A percentile compares a stretch with the other conserved stretches of the same genome.
Conservation (phyloP, 2,113 vertebrate genomes). For the Siniperca chuatsi region DNA sequence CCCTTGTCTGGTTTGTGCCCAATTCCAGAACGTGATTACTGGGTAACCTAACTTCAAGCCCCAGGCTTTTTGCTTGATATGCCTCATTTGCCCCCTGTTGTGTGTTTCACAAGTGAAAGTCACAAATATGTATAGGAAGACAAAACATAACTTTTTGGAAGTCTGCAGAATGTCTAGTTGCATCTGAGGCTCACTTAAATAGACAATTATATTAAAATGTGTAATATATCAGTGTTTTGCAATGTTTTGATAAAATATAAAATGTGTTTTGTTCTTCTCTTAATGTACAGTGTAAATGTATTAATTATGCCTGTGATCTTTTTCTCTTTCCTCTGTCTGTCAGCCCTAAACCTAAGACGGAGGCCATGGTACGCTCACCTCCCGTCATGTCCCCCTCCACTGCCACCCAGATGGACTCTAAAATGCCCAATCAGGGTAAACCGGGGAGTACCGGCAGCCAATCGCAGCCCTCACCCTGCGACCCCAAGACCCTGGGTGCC, state of each 20-base stretch:
- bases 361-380: slow-evolving; percentile 99
- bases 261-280: not conserved
- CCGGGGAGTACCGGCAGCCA: slow-evolving; percentile 96
- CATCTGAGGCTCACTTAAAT: not conserved
- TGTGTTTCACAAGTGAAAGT: slow-evolving; percentile 27
- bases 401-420: slow-evolving; percentile 98
- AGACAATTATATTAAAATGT: not conserved
- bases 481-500: slow-evolving; percentile 88
- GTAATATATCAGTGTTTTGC: not conserved
- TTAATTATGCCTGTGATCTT: not conserved
- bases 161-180: not conserved
- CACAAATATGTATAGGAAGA: not conserved
- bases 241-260: not conserved
- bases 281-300: not conserved
- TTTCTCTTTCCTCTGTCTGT: slow-evolving; percentile 67
- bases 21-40: slow-evolving; percentile 32
- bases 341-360: slow-evolving; percentile 99
- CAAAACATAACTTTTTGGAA: not conserved
- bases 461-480: slow-evolving; percentile 97
- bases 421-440: slow-evolving; percentile 99
- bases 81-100: slow-evolving; percentile 14
- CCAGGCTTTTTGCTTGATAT: slow-evolving; percentile 34
- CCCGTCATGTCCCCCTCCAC: slow-evolving; percentile 99
- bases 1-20: slow-evolving; percentile 6
- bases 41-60: slow-evolving; percentile 25